Evolutionary conservation across 1,140 invertebrate genomes (phyloP), one percentile per base, ranked within the genome.

Genomic region (Proctacanthus coquilletti): DNA sequence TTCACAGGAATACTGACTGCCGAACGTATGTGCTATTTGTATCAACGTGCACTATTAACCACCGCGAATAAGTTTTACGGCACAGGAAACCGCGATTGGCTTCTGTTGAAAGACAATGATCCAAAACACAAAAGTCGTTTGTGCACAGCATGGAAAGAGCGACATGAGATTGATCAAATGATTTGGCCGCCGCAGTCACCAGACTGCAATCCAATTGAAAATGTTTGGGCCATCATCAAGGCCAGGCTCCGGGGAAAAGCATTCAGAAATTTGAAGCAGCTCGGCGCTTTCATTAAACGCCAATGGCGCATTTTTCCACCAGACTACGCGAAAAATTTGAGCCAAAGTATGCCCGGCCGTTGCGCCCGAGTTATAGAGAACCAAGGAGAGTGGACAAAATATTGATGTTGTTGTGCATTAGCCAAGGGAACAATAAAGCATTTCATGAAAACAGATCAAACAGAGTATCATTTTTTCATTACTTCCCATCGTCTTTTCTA

Each of bases 121-220:
- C n/a, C n/a, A n/a, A n/a, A n/a, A n/a, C n/a, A n/a, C n/a, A n/a
- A n/a, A n/a, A n/a, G n/a, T n/a, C n/a, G n/a, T n/a, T n/a, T n/a
- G n/a, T n/a, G n/a, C n/a, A n/a, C n/a, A n/a, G n/a, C n/a, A n/a
- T n/a, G n/a, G n/a, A n/a, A n/a, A n/a, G n/a, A n/a, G n/a, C n/a
- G n/a, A n/a, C n/a, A n/a, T n/a, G n/a, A n/a, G n/a, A n/a, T n/a
- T n/a, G n/a, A n/a, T n/a, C n/a, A n/a, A n/a, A n/a, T n/a, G n/a
- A n/a, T n/a, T n/a, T n/a, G n/a, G n/a, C 34, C 34, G 10, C 37
- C 41, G 18, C 37, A 48, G 20, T 42, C 35, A 14, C 36, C 43
- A 10, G 39, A 47, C 31, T 18, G 38, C 9, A 48, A 48, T 42
- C 39, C 39, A 1, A 44, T 49, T 25, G 49, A 59, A 33, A 21